Evolutionary conservation across 92 coral and sea anemone genomes (phyloP).

Genomic region (Epizoanthus stellaris): DNA sequence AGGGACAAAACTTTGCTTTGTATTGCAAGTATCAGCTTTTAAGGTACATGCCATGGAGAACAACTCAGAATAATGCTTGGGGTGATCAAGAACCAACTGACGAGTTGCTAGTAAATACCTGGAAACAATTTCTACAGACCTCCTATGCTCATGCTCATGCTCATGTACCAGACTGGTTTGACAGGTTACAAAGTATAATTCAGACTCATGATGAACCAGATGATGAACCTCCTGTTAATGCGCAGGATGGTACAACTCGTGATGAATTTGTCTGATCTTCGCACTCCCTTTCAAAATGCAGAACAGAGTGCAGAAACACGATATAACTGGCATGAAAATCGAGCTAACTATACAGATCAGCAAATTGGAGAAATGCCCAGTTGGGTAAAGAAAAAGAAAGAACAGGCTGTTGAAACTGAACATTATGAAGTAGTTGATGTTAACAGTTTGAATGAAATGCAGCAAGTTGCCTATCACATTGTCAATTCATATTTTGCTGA

Average conservation of each 20-base stretch:
- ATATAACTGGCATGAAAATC: slow-evolving; percentile 41
- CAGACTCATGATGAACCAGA: neutral
- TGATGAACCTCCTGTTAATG: slow-evolving; percentile 1
- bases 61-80: slow-evolving; percentile 64
- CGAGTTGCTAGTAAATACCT: slow-evolving; percentile 28
- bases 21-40: slow-evolving; percentile 63
- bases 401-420: neutral
- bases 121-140: slow-evolving; percentile 30
- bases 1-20: slow-evolving; percentile 53
- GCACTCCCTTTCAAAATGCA: slow-evolving; percentile 24
- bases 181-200: slow-evolving; percentile 24
- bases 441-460: slow-evolving; percentile 12
- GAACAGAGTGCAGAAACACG: slow-evolving; percentile 6
- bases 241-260: slow-evolving; percentile 3
- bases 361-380: slow-evolving; percentile 64
- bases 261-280: slow-evolving; percentile 60
- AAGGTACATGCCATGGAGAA: slow-evolving; percentile 68
- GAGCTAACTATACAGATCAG: slow-evolving; percentile 47
- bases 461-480: neutral
- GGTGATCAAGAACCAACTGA: slow-evolving; percentile 42
- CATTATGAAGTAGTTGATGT: slow-evolving; percentile 11
- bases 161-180: slow-evolving; percentile 27
- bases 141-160: slow-evolving; percentile 12
- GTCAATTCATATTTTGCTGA: neutral
- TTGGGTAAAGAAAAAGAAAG: slow-evolving; percentile 42